A percentile compares a stretch with the other conserved stretches of the same genome.
Conservation (phyloP, 2,113 vertebrate species). For the Lota lota region DNA sequence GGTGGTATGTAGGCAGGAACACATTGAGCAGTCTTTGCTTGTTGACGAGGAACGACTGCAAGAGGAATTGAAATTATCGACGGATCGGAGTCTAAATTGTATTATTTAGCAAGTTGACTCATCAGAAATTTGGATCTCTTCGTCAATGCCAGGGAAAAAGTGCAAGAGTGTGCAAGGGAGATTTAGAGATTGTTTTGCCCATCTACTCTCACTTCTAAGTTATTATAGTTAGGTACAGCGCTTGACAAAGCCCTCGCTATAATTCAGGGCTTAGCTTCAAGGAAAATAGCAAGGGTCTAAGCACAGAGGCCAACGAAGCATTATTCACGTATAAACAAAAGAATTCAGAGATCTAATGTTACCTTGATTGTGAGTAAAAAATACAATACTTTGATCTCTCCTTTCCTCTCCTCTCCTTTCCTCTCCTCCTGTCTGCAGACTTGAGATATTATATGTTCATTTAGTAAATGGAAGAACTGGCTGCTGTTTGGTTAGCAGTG, state of each 20-base stretch:
- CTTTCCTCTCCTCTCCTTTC: constrained; percentile 24
- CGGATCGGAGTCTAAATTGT: neutral
- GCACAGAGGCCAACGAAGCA: too few relatives aligned
- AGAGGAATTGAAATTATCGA: neutral
- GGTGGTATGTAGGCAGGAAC: neutral
- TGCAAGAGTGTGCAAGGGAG: too few relatives aligned
- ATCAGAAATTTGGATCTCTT: too few relatives aligned
- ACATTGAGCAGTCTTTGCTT: neutral
- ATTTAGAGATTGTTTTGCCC: too few relatives aligned
- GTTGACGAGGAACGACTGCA: neutral
- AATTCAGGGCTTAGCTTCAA: too few relatives aligned
- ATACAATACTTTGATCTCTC: too few relatives aligned
- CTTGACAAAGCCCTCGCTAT: neutral
- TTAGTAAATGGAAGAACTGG: constrained; percentile 74
- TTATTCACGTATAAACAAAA: too few relatives aligned
- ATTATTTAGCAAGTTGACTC: neutral
- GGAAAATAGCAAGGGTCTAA: too few relatives aligned
- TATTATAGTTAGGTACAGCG: neutral
- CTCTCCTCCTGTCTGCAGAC: constrained; percentile 16
- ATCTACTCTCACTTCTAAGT: too few relatives aligned
- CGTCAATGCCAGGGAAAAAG: too few relatives aligned
- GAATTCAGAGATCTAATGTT: too few relatives aligned
- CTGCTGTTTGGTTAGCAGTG: constrained; percentile 22
- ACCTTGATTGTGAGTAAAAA: too few relatives aligned
- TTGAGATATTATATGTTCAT: constrained; percentile 61